These are phyloP conservation scores for Lepus townsendii DNA, from an alignment of 2,797 vertebrate genomes.

Conservation along the genomic window DNA sequence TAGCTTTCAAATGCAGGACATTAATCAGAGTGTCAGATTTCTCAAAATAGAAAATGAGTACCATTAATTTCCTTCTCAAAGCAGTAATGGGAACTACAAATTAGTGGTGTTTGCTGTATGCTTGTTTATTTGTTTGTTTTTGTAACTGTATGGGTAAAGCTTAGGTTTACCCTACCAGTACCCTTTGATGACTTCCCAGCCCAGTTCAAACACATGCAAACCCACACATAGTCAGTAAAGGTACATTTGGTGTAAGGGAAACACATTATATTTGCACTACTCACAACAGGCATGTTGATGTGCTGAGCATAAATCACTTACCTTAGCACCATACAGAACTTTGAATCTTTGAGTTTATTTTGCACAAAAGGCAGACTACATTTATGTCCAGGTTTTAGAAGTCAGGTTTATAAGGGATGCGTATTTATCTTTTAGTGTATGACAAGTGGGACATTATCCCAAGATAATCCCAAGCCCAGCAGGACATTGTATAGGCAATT, in stretches of 20 bases:
- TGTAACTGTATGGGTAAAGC: neutral
- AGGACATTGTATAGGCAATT: neutral
- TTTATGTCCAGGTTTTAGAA: constrained; percentile 2
- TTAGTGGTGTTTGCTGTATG: too few relatives aligned
- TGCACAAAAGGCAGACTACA: neutral
- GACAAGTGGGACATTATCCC: constrained; percentile 17
- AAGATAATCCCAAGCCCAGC: neutral
- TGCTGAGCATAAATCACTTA: neutral
- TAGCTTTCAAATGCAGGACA: neutral
- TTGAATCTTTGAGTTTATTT: neutral
- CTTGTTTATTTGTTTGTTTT: too few relatives aligned
- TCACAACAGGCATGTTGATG: neutral
- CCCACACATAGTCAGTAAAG: neutral
- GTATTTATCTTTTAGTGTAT: constrained; percentile 54
- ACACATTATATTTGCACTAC: neutral
- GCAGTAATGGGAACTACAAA: neutral
- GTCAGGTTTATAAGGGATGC: neutral
- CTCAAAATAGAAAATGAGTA: neutral
- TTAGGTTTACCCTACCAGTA: neutral
- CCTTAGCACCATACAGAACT: constrained; percentile 2
- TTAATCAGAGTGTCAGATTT: neutral
- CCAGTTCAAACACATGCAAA: neutral
- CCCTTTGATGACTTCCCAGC: neutral
- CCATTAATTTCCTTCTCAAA: neutral
- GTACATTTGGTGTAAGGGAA: neutral